Evolutionary conservation across 2,113 vertebrate genomes (phyloP), one percentile per base, ranked within the genome.

Genomic region (Rafetus swinhoei): DNA sequence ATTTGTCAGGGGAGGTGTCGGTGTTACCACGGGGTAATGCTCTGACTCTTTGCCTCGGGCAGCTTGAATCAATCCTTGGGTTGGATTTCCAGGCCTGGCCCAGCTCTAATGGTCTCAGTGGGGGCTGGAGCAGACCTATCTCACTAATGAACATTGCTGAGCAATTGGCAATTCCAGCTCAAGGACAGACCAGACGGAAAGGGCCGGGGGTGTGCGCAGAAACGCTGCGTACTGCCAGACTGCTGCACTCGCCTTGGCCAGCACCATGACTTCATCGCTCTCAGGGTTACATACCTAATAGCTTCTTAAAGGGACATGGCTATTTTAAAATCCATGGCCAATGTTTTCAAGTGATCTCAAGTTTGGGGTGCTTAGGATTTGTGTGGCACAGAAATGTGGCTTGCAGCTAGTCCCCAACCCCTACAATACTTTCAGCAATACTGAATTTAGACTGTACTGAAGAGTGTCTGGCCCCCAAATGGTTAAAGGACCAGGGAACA

Each of bases 51-150:
- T 76, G 45, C 39, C 72, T 76, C 39, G 10, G 97, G 93, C 97
- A 99, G 94, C 98, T 98, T 91, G 93, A 97, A 87, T 97, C 98
- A 93, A 98, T 98, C 12, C 13, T 13, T 39, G 12, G 39, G 39
- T 50, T 45, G 74, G 97, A 79, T 98, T 97, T 79, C 98, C 98
- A 2, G 97, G 95, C 39, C 85, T 97, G 56, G 95, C 98, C 56
- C 97, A 96, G 0, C 98, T 98, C 88, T 22, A 74, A 19, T 45
- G 35, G 19, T 24, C 22, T 76, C 39, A 76, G 1, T 74, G 35
- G n/a, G 97, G 98, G 74, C 97, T 97, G 94, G 98, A 98, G 52
- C 97, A 98, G 74, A 13, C 19, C 39, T 39, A 1, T 13, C 24
- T 74, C 69, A 35, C 35, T 74, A 39, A 14, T 39, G 35, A 74